These are phyloP conservation scores for Myodes glareolus DNA, from an alignment of 2,113 vertebrate genomes.

Conservation along the genomic window DNA sequence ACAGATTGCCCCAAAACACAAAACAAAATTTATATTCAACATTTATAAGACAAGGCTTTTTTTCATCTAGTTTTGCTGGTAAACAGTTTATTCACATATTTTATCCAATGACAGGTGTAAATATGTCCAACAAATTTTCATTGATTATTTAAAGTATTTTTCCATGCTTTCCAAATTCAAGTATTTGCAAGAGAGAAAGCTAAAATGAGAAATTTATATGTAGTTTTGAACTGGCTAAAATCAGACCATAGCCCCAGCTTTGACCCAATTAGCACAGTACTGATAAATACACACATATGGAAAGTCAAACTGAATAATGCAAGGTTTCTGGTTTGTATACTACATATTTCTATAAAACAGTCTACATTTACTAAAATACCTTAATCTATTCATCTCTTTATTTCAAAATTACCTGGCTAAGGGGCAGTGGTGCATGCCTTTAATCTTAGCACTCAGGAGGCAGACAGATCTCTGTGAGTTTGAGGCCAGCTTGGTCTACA, in stretches of 20 bases:
- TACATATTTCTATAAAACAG: not conserved
- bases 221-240: not conserved
- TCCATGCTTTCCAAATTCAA: constrained; percentile 40
- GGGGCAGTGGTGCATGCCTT: no score
- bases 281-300: constrained; percentile 2
- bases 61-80: constrained; percentile 62
- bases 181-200: constrained; percentile 23
- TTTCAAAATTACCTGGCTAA: no score
- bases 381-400: not conserved
- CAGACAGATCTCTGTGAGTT: no score
- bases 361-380: constrained; percentile 38
- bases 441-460: no score
- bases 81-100: constrained; percentile 55
- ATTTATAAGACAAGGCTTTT: constrained; percentile 32
- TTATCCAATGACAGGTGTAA: constrained; percentile 47
- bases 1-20: not conserved
- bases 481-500: no score
- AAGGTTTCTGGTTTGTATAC: not conserved
- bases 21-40: not conserved
- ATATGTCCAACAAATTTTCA: constrained; percentile 48
- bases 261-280: not conserved
- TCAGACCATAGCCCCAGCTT: not conserved
- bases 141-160: constrained; percentile 63
- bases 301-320: not conserved
- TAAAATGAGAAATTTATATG: constrained; percentile 49